Conservation (phyloP, 23 tunicate species). For the Trididemnum nubilum region DNA sequence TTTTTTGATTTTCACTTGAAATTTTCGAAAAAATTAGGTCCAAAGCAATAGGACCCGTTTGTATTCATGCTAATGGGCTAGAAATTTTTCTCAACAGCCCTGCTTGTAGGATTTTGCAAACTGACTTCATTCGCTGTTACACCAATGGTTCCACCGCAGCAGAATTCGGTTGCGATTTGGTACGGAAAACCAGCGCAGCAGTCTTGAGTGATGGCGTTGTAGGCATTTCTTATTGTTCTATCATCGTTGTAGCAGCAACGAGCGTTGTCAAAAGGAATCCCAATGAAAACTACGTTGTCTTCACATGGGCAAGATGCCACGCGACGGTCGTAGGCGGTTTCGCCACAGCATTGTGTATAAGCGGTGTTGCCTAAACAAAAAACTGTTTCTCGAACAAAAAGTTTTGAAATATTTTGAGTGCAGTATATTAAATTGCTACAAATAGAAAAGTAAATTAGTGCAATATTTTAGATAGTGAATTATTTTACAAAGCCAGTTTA, state of each 20-base stretch:
- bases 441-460: not conserved
- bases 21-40: too few relatives aligned
- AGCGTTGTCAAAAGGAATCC: constrained; percentile 4
- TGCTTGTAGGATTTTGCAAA: too few relatives aligned
- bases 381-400: too few relatives aligned
- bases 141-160: constrained; percentile 67
- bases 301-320: constrained; percentile 70
- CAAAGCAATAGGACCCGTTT: too few relatives aligned
- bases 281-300: constrained; percentile 33
- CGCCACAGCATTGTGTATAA: constrained; percentile 72
- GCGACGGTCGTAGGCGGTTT: constrained; percentile 70
- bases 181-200: constrained; percentile 68
- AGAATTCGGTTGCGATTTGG: constrained; percentile 34
- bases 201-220: constrained; percentile 47
- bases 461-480: not conserved
- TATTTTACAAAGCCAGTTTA: too few relatives aligned
- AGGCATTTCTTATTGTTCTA: constrained; percentile 6
- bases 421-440: not conserved
- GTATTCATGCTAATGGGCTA: too few relatives aligned
- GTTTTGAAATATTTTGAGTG: not conserved
- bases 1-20: too few relatives aligned
- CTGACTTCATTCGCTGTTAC: not conserved
- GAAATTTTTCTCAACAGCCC: too few relatives aligned
- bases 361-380: constrained; percentile 54
- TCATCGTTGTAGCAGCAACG: constrained; percentile 38